Percentiles rank a stretch among this genome's conserved stretches.
phyloP scores from a whole-genome alignment of 2,888 invertebrate species.

The Lithosia quadra region DNA sequence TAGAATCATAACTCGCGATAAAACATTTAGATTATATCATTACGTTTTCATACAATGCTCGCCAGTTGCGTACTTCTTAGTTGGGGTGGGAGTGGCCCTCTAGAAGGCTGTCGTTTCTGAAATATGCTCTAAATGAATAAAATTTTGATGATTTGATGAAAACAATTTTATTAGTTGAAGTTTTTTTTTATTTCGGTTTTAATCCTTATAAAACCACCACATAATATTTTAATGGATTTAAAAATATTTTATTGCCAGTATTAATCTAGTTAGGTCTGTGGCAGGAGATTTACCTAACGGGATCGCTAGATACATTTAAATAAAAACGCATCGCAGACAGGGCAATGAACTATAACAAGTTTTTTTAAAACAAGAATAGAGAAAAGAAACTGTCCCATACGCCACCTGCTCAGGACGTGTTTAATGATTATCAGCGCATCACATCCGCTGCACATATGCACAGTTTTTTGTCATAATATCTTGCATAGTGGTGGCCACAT shows the following conservation, averaged over 20 bases:
- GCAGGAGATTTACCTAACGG: background rate
- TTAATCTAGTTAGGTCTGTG: background rate
- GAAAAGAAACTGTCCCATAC: slow-evolving; percentile 15
- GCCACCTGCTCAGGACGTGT: slow-evolving; percentile 38
- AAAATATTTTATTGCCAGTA: background rate
- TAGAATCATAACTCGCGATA: too few relatives aligned
- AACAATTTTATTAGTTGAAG: too few relatives aligned
- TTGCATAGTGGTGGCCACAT: background rate
- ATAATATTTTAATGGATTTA: background rate
- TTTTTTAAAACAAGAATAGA: slow-evolving; percentile 10
- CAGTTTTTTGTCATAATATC: background rate
- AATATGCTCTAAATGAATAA: background rate
- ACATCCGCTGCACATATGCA: slow-evolving; percentile 25
- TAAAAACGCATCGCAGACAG: background rate
- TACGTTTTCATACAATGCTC: too few relatives aligned
- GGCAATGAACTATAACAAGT: background rate
- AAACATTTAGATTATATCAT: too few relatives aligned
- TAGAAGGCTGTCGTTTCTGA: too few relatives aligned
- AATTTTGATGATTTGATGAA: background rate
- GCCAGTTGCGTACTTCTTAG: too few relatives aligned
- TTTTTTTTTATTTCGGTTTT: background rate
- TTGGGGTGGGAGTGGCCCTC: too few relatives aligned
- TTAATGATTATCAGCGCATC: slow-evolving; percentile 26
- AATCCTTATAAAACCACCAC: background rate
- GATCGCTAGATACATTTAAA: background rate